Evolutionary conservation across 2,888 invertebrate genomes (phyloP).

Genomic region (Globia sparganii): DNA sequence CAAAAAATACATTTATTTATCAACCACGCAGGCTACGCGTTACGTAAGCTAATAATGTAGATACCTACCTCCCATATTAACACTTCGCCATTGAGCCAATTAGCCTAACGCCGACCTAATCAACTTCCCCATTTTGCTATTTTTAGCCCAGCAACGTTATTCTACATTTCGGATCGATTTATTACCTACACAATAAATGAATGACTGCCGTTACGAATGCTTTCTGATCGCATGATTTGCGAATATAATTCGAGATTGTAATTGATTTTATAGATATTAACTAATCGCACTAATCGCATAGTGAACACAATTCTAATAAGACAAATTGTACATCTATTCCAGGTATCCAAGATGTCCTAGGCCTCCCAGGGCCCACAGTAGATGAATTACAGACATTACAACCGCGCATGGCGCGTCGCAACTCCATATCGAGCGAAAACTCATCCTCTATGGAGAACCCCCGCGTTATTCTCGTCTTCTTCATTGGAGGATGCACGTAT

Average conservation of each 20-base stretch:
- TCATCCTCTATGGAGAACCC: slow-evolving; percentile 91
- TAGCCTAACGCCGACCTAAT: slow-evolving; percentile 45
- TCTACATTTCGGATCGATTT: background rate
- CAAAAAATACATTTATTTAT: slow-evolving; percentile 38
- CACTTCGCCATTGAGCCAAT: slow-evolving; percentile 43
- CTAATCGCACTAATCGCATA: background rate
- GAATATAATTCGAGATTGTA: slow-evolving; percentile 32
- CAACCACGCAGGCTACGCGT: slow-evolving; percentile 15
- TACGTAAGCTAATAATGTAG: slow-evolving; percentile 34
- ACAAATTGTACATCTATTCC: slow-evolving; percentile 49
- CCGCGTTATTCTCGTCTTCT: slow-evolving; percentile 96
- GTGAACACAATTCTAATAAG: background rate
- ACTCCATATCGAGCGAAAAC: slow-evolving; percentile 91
- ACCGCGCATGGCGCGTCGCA: slow-evolving; percentile 90
- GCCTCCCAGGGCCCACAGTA: slow-evolving; percentile 94
- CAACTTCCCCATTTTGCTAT: slow-evolving; percentile 36
- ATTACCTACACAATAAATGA: background rate
- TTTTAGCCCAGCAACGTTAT: slow-evolving; percentile 10
- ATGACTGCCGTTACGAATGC: slow-evolving; percentile 42
- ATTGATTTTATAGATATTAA: slow-evolving; percentile 39
- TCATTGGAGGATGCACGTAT: slow-evolving; percentile 99
- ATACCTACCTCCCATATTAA: slow-evolving; percentile 39
- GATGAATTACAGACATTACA: slow-evolving; percentile 92
- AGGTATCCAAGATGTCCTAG: slow-evolving; percentile 95
- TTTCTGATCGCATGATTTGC: slow-evolving; percentile 36